Percentiles rank a stretch among this genome's conserved stretches.
Evolutionary conservation across 2,888 invertebrate genomes (phyloP).

Genomic region (Venustoraphidia nigricollis): DNA sequence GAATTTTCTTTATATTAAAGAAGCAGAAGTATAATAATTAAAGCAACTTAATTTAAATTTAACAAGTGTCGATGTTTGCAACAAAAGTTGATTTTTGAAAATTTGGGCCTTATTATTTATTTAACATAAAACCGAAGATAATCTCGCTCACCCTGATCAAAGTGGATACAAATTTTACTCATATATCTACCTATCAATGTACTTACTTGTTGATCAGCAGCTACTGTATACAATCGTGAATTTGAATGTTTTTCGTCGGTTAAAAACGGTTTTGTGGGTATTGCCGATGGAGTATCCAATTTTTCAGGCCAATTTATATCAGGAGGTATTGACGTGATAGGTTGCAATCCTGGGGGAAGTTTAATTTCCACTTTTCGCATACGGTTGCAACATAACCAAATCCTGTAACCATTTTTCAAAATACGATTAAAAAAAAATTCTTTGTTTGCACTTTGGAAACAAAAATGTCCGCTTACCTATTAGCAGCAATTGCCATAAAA

Average conservation of each 20-base stretch:
- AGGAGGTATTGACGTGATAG: conserved; percentile 4
- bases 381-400: conserved; percentile 40
- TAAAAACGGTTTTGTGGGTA: conserved; percentile 9
- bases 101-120: too few species aligned
- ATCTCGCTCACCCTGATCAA: too few species aligned
- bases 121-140: too few species aligned
- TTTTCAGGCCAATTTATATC: conserved; percentile 8
- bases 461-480: neutral
- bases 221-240: neutral
- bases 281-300: conserved; percentile 1
- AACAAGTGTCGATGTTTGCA: too few species aligned
- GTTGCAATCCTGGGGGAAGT: conserved; percentile 45
- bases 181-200: too few species aligned
- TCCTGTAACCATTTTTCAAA: conserved; percentile 24
- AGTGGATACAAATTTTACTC: neutral
- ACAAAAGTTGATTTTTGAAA: too few species aligned
- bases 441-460: too few species aligned
- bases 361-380: conserved; percentile 54
- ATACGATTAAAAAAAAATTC: too few species aligned
- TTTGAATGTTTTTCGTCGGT: too few species aligned
- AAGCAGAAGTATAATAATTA: too few species aligned
- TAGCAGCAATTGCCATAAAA: conserved; percentile 8
- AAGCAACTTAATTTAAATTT: too few species aligned
- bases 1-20: too few species aligned
- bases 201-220: conserved; percentile 13